phyloP scores from a whole-genome alignment of 1,140 invertebrate species.

The Theocolax elegans region DNA sequence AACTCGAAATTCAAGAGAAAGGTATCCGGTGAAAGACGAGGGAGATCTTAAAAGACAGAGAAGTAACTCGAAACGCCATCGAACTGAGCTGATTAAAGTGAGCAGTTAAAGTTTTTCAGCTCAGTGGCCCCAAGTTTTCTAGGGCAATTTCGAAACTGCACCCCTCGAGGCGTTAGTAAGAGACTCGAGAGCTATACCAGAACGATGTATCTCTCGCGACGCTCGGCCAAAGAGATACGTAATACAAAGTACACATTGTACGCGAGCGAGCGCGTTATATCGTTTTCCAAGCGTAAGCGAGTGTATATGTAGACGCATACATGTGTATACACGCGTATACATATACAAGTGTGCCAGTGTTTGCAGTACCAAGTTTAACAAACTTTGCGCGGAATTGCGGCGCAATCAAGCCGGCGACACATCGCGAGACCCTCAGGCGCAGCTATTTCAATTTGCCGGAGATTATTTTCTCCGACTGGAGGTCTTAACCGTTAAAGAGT shows the following conservation, averaged over 20 bases:
- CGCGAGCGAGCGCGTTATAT: neutral
- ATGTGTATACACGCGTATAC: too few species aligned
- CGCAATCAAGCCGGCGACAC: neutral
- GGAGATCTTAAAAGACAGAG: too few species aligned
- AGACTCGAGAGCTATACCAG: too few species aligned
- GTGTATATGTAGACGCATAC: too few species aligned
- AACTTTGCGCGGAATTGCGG: slow-evolving; percentile 21
- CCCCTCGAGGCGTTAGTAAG: too few species aligned
- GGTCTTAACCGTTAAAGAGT: neutral
- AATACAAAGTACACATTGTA: slow-evolving; percentile 31
- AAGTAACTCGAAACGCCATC: too few species aligned
- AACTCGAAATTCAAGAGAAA: too few species aligned
- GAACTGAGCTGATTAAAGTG: too few species aligned
- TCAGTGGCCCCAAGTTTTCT: too few species aligned
- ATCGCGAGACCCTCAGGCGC: neutral
- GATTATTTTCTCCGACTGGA: slow-evolving; percentile 24
- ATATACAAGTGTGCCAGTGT: neutral
- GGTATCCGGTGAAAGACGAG: too few species aligned
- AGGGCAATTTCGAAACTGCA: too few species aligned
- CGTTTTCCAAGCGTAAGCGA: neutral
- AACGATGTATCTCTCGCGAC: neutral
- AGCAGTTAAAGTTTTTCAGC: too few species aligned
- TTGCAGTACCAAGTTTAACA: slow-evolving; percentile 9
- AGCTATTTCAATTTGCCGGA: slow-evolving; percentile 24
- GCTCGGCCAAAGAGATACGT: neutral